These are phyloP conservation scores for Apogon talboti DNA, from an alignment of 2,797 vertebrate species.

Conservation along the genomic window DNA sequence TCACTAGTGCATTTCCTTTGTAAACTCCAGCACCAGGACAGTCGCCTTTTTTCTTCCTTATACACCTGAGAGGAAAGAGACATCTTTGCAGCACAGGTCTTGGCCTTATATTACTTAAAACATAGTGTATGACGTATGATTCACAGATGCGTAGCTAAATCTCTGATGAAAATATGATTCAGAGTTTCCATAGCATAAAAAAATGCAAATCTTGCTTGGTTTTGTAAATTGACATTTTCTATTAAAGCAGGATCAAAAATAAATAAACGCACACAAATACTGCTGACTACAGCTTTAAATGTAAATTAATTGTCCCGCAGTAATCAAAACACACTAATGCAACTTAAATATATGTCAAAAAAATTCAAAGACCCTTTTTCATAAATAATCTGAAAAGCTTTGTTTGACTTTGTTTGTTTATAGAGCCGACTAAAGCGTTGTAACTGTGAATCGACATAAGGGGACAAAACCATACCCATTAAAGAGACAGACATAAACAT, in stretches of 20 bases:
- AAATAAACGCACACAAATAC: slow-evolving; percentile 11
- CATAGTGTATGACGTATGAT: neutral
- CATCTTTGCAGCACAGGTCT: neutral
- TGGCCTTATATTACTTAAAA: neutral
- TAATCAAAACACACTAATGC: slow-evolving; percentile 25
- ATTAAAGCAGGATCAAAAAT: slow-evolving; percentile 8
- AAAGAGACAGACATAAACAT: slow-evolving; percentile 72
- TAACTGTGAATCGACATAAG: slow-evolving; percentile 46
- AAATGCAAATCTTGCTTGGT: neutral
- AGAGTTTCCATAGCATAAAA: neutral
- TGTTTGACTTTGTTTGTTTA: slow-evolving; percentile 66
- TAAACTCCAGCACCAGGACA: slow-evolving; percentile 8
- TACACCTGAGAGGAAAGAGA: neutral
- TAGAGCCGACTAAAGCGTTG: slow-evolving; percentile 34
- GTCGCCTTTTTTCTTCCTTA: too few relatives aligned
- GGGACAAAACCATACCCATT: slow-evolving; percentile 56
- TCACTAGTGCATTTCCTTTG: slow-evolving; percentile 15
- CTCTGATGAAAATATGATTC: neutral
- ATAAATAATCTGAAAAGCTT: slow-evolving; percentile 37
- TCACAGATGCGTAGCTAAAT: neutral
- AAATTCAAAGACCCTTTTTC: slow-evolving; percentile 13
- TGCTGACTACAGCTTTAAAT: slow-evolving; percentile 9
- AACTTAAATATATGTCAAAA: slow-evolving; percentile 34
- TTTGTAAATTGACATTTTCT: slow-evolving; percentile 17
- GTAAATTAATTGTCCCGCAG: slow-evolving; percentile 6